A percentile compares a stretch with the other conserved stretches of the same genome.
phyloP scores from a whole-genome alignment of 1,140 invertebrate genomes.

The Hestina assimilis region DNA sequence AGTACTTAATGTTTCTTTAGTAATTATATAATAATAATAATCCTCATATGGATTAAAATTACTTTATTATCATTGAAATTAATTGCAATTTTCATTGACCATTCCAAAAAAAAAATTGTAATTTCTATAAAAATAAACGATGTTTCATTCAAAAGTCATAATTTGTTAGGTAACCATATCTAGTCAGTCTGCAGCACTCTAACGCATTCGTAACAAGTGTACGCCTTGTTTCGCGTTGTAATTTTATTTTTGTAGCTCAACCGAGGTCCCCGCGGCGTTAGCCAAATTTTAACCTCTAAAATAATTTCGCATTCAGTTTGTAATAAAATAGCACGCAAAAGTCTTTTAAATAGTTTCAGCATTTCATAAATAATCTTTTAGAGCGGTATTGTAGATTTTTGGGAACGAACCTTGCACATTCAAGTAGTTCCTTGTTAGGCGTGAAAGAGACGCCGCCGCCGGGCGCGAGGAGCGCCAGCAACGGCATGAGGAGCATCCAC shows the following conservation, averaged over 20 bases:
- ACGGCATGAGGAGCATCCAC: constrained; percentile 52
- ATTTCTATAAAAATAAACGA: neutral
- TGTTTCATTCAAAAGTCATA: neutral
- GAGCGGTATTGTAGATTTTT: neutral
- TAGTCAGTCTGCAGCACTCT: constrained; percentile 2
- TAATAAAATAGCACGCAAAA: constrained; percentile 7
- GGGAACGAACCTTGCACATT: constrained; percentile 71
- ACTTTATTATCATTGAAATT: too few species aligned
- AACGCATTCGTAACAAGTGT: constrained; percentile 27
- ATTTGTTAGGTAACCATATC: neutral
- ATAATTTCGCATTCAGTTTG: constrained; percentile 3
- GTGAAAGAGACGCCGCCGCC: constrained; percentile 55
- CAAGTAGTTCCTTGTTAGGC: constrained; percentile 61
- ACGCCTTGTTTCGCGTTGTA: constrained; percentile 43
- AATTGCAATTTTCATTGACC: too few species aligned
- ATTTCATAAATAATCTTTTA: neutral
- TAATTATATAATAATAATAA: too few species aligned
- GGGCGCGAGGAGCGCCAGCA: constrained; percentile 52
- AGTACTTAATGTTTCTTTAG: too few species aligned
- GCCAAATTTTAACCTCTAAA: constrained; percentile 31
- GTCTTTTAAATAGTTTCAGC: constrained; percentile 13
- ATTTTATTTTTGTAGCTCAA: constrained; percentile 71
- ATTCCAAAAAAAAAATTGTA: too few species aligned
- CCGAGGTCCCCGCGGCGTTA: constrained; percentile 46
- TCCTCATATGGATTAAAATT: too few species aligned